A percentile compares a stretch with the other conserved stretches of the same genome.
phyloP scores from a whole-genome alignment of 2,888 invertebrate genomes.

The Euproctis similis region DNA sequence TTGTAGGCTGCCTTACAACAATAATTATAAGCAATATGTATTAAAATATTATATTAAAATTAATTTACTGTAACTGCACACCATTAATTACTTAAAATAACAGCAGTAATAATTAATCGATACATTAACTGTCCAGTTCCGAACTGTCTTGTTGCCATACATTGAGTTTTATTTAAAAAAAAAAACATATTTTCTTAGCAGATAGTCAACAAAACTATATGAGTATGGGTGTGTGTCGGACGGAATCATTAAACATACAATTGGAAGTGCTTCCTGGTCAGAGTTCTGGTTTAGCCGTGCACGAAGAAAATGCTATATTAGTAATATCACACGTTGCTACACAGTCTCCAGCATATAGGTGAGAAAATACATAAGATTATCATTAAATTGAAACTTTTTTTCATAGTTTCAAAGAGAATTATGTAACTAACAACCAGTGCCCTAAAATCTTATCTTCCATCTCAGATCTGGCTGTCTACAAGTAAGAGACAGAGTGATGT shows the following conservation, averaged over 20 bases:
- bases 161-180: too few relatives aligned
- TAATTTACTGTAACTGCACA: too few relatives aligned
- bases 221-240: constrained; percentile 64
- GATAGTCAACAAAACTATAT: constrained; percentile 62
- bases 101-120: too few relatives aligned
- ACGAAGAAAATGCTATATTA: constrained; percentile 54
- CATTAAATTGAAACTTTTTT: too few relatives aligned
- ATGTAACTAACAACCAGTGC: neutral
- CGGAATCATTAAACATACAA: constrained; percentile 61
- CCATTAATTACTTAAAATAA: too few relatives aligned
- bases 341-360: constrained; percentile 68
- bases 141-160: too few relatives aligned
- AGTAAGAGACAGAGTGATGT: constrained; percentile 88
- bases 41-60: too few relatives aligned
- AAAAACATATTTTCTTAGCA: too few relatives aligned
- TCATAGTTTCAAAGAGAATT: neutral
- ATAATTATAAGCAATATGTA: too few relatives aligned
- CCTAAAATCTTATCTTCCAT: neutral
- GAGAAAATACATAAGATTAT: neutral
- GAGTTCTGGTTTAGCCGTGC: constrained; percentile 58
- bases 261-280: constrained; percentile 66
- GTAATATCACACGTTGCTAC: constrained; percentile 59
- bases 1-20: too few relatives aligned
- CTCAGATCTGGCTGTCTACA: constrained; percentile 83
- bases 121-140: too few relatives aligned